Evolutionary conservation across 1,140 invertebrate species (phyloP).

Genomic region (Drosophila trapezifrons): DNA sequence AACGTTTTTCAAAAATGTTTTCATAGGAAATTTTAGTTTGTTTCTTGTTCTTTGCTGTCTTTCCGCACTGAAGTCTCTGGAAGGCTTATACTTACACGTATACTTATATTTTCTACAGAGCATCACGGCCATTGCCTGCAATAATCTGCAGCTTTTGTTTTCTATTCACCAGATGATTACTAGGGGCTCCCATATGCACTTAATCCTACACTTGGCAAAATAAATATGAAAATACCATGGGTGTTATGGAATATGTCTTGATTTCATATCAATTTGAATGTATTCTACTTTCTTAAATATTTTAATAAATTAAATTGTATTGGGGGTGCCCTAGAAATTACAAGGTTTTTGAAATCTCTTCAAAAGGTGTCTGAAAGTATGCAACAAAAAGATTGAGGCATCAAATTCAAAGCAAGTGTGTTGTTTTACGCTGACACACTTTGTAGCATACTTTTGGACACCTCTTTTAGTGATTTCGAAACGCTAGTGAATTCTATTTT

Average conservation of each 20-base stretch:
- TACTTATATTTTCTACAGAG: not conserved
- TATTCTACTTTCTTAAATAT: too few relatives aligned
- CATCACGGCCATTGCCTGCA: not conserved
- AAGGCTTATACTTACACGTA: slow-evolving; percentile 1
- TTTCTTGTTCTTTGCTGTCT: not conserved
- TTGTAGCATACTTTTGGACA: not conserved
- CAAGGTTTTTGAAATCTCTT: too few relatives aligned
- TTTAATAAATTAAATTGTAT: too few relatives aligned
- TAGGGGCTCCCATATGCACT: slow-evolving; percentile 21
- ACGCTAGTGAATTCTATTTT: not conserved
- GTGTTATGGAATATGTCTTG: not conserved
- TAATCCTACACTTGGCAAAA: not conserved
- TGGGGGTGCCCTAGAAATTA: too few relatives aligned
- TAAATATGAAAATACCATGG: too few relatives aligned
- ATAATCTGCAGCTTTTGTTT: slow-evolving; percentile 37
- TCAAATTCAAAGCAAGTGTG: not conserved
- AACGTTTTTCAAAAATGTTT: not conserved
- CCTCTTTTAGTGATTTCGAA: not conserved
- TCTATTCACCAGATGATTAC: slow-evolving; percentile 27
- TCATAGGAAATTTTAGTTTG: not conserved
- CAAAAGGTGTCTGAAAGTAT: not conserved
- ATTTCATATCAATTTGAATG: not conserved
- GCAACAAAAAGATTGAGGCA: not conserved
- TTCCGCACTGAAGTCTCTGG: not conserved
- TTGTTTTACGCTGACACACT: too few relatives aligned